Conservation (phyloP, 2,797 vertebrate genomes). For the Potorous gilbertii region DNA sequence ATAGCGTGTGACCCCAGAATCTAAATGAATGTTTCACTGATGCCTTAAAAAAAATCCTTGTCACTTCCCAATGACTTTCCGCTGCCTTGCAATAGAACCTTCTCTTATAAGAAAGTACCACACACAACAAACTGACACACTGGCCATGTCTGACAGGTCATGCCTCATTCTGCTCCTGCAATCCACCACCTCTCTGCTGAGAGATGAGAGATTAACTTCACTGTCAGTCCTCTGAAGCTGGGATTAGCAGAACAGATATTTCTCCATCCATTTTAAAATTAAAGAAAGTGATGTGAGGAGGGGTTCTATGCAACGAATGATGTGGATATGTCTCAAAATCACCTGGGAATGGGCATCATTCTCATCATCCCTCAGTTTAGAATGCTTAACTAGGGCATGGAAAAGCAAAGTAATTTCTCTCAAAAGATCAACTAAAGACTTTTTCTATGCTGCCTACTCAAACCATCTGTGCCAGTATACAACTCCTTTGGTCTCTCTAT, state of each 20-base stretch:
- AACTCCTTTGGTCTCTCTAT: not conserved
- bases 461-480: not conserved
- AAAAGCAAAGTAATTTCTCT: not conserved
- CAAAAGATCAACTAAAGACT: not conserved
- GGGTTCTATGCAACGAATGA: not conserved
- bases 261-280: not conserved
- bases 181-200: not conserved
- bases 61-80: not conserved
- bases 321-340: not conserved
- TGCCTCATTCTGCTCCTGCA: not conserved
- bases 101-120: not conserved
- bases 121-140: not conserved
- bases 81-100: not conserved
- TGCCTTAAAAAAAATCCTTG: not conserved
- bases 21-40: not conserved
- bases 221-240: not conserved
- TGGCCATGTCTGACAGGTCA: not conserved
- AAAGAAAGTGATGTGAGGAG: not conserved
- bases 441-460: not conserved
- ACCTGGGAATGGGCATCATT: not conserved
- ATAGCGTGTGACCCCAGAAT: not conserved
- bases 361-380: not conserved
- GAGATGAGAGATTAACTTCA: not conserved
- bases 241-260: not conserved
- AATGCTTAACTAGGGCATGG: constrained; percentile 7